These are phyloP conservation scores for Endotricha flammealis DNA, from an alignment of 2,888 invertebrate species.

Conservation along the genomic window DNA sequence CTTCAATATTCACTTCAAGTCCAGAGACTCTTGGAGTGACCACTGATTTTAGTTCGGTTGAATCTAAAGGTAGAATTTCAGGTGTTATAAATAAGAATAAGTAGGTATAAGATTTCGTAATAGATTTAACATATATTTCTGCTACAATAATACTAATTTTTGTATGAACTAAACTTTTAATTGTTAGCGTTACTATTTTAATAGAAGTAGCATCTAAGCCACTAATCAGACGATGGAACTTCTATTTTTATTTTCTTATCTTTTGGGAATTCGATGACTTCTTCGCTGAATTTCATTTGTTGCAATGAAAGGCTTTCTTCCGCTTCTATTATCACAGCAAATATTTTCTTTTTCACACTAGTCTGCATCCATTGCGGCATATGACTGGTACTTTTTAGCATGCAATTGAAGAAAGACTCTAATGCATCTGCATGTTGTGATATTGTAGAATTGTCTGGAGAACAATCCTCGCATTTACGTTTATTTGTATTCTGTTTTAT, in stretches of 20 bases:
- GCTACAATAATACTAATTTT: too few relatives aligned
- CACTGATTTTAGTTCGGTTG: too few relatives aligned
- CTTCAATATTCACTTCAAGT: constrained; percentile 1
- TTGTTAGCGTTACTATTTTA: too few relatives aligned
- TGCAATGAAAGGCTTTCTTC: constrained; percentile 49
- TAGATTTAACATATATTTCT: too few relatives aligned
- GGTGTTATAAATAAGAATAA: too few relatives aligned
- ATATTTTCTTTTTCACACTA: constrained; percentile 68
- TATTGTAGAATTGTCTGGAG: constrained; percentile 16
- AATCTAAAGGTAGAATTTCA: too few relatives aligned
- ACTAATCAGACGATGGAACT: too few relatives aligned
- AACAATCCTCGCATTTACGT: constrained; percentile 33
- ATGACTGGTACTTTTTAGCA: constrained; percentile 55
- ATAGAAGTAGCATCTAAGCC: too few relatives aligned
- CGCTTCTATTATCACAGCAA: constrained; percentile 62
- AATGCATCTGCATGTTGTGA: constrained; percentile 38
- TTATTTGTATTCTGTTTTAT: constrained; percentile 24
- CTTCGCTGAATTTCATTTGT: constrained; percentile 23
- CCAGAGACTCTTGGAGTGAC: too few relatives aligned
- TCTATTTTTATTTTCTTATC: constrained; percentile 52
- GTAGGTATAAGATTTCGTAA: too few relatives aligned
- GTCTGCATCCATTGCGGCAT: constrained; percentile 71
- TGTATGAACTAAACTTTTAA: too few relatives aligned
- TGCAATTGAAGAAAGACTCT: constrained; percentile 61
- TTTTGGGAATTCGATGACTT: constrained; percentile 7